Evolutionary conservation across 2,888 invertebrate species (phyloP), one percentile per base, ranked within the genome.

Genomic region (Craniophora ligustri): DNA sequence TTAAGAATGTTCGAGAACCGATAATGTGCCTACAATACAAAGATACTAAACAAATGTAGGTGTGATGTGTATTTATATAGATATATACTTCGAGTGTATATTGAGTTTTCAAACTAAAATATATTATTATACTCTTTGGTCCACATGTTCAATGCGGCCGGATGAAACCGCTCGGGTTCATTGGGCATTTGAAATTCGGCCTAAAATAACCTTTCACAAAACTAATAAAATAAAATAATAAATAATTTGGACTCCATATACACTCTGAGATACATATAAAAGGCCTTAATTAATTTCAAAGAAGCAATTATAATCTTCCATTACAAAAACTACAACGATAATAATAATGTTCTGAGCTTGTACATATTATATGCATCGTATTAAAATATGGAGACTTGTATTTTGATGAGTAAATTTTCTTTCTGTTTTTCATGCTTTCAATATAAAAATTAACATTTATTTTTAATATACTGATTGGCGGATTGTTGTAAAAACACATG

Each of bases 21-120:
- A 58, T 54, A 61, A 70, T 59, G 76, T 75, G 75, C 75, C 75
- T 75, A 70, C 71, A 14, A 50, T 44, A 60, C 56, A 64, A 59
- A 62, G 39, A 41, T 61, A 57, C 44, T 51, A 59, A 48, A 46
- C 41, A 51, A 51, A 50, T 41, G 62, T 67, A 72, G 62, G 64
- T 68, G 64, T 68, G 58, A 45, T 61, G 55, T 63, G 34, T 69
- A 62, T 63, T 62, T 63, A 61, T 55, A 60, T 61, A 68, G 40
- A 65, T 45, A 51, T 56, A 57, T 40, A 30, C 39, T 51, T 46
- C 32, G 39, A 55, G 36, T 39, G 39, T 66, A 53, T 48, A 42
- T 40, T 55, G 32, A 19, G 38, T 19, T n/a, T n/a, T 26, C 30
- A 15, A 36, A 28, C 15, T 7, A 6, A 16, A n/a, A 13, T 2